phyloP scores from a whole-genome alignment of 1,140 invertebrate genomes.

The Eumaeus atala region DNA sequence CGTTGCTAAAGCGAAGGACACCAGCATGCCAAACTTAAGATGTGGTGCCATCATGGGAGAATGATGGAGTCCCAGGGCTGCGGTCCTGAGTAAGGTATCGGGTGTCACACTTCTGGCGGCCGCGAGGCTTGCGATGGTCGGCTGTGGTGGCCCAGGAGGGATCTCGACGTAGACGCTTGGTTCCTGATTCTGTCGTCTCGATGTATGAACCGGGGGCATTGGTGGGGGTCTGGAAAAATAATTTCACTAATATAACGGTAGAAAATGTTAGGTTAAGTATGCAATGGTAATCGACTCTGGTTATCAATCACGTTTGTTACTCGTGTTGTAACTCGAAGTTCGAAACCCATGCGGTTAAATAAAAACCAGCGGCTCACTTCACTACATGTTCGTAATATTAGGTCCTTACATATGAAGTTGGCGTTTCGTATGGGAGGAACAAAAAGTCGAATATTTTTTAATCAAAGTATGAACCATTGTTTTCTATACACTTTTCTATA shows the following conservation, averaged over 20 bases:
- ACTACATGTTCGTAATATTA: too few species aligned
- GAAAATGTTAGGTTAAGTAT: too few species aligned
- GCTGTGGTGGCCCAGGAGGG: conserved; percentile 48
- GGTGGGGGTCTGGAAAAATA: conserved; percentile 38
- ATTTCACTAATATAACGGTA: not conserved
- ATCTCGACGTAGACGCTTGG: conserved; percentile 64
- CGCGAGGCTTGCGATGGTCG: conserved; percentile 56
- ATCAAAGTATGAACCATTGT: too few species aligned
- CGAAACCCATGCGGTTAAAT: too few species aligned
- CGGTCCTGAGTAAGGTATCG: conserved; percentile 56
- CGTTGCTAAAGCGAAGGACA: conserved; percentile 78
- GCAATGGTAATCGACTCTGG: too few species aligned
- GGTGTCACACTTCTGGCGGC: conserved; percentile 61
- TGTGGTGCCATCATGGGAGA: conserved; percentile 74
- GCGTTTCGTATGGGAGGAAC: too few species aligned
- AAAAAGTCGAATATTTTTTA: too few species aligned
- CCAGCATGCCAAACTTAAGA: conserved; percentile 79
- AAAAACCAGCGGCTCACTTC: too few species aligned
- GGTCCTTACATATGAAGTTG: too few species aligned
- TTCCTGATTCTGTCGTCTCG: conserved; percentile 39
- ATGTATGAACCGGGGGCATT: conserved; percentile 41
- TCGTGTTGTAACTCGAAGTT: too few species aligned
- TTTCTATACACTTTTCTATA: too few species aligned
- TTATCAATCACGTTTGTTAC: too few species aligned
- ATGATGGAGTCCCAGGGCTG: conserved; percentile 58